phyloP scores from a whole-genome alignment of 2,888 invertebrate species.

The Aelia acuminata region DNA sequence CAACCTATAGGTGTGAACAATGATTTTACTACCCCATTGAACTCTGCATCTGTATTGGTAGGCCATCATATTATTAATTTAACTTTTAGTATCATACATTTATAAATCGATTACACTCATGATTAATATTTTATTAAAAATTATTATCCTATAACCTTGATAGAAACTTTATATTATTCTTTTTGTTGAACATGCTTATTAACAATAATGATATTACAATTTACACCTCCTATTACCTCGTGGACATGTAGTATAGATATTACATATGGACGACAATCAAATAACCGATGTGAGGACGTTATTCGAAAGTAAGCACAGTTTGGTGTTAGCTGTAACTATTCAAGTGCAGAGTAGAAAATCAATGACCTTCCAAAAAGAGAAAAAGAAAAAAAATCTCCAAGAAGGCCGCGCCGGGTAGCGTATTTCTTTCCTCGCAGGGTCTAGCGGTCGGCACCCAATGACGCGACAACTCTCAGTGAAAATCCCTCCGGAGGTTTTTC shows the following conservation, averaged over 20 bases:
- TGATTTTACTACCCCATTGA: no score
- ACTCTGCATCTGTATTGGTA: no score
- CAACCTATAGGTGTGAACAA: no score
- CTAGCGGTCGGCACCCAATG: constrained; percentile 49
- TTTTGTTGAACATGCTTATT: background rate
- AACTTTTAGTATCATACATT: no score
- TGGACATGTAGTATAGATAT: background rate
- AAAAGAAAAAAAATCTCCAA: background rate
- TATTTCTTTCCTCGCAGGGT: constrained; percentile 10
- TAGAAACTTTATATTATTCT: no score
- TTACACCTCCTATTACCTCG: background rate
- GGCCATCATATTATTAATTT: no score
- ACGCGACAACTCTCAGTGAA: constrained; percentile 49
- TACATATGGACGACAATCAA: background rate
- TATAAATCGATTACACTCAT: no score
- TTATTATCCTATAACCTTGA: background rate
- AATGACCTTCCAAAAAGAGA: constrained; percentile 14
- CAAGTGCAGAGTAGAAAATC: constrained; percentile 8
- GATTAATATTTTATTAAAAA: background rate
- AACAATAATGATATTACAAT: no score
- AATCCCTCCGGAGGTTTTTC: constrained; percentile 23
- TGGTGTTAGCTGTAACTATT: constrained; percentile 5
- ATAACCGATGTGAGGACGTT: background rate
- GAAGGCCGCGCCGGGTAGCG: constrained; percentile 10
- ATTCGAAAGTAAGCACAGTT: background rate